phyloP scores from a whole-genome alignment of 2,113 vertebrate genomes.

The Acanthisitta chloris region DNA sequence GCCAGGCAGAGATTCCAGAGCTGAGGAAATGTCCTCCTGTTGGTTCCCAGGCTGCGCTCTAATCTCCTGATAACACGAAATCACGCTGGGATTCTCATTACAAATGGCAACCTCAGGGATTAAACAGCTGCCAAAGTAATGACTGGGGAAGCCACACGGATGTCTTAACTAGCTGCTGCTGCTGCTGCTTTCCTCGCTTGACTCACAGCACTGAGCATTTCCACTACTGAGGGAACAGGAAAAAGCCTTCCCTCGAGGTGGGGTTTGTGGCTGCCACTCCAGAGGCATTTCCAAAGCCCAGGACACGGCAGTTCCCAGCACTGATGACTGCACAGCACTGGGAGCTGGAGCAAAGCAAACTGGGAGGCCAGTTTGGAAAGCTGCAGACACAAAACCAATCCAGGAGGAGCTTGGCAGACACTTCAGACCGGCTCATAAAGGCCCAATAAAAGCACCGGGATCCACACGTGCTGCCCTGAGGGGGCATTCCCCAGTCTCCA shows the following conservation, averaged over 20 bases:
- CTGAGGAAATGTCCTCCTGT: constrained; percentile 8
- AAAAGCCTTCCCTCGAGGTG: constrained; percentile 35
- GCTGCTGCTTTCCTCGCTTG: neutral
- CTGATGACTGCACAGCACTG: neutral
- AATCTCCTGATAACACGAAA: constrained; percentile 19
- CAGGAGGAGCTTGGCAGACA: neutral
- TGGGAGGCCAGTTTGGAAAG: neutral
- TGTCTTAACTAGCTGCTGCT: constrained; percentile 22
- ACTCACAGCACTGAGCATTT: neutral
- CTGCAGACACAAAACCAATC: neutral
- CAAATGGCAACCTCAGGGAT: constrained; percentile 47
- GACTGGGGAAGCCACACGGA: neutral
- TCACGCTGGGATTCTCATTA: constrained; percentile 35
- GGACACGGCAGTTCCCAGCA: neutral
- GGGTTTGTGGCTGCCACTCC: neutral
- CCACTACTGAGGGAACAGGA: neutral
- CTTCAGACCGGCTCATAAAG: neutral
- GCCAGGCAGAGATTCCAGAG: neutral
- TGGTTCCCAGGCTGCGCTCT: neutral
- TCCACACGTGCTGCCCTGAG: neutral
- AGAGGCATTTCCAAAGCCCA: neutral
- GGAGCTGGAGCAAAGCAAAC: neutral
- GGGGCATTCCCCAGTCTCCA: neutral
- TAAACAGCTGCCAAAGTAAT: constrained; percentile 40
- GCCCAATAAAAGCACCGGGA: neutral